phyloP scores from a whole-genome alignment of 2,888 invertebrate species.

The Halocaridina rubra region DNA sequence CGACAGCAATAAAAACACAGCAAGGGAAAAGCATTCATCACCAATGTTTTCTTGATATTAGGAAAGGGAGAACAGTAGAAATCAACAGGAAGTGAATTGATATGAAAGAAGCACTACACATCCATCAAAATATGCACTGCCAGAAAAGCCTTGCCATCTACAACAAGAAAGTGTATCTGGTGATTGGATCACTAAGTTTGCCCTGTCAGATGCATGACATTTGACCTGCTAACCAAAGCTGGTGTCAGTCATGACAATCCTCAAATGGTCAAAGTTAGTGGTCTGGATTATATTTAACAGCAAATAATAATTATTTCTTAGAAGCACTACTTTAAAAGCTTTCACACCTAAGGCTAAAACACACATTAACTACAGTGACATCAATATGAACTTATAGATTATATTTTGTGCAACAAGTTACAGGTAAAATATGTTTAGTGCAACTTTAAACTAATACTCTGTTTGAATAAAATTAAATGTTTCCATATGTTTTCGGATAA shows the following conservation, averaged over 20 bases:
- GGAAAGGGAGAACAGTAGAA: neutral
- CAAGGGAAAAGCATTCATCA: neutral
- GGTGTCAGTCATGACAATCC: too few species aligned
- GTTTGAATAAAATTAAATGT: constrained; percentile 4
- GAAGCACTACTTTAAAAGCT: constrained; percentile 20
- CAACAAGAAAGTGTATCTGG: neutral
- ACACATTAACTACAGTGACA: constrained; percentile 34
- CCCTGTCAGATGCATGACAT: neutral
- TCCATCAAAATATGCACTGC: constrained; percentile 2
- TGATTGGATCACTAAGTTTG: constrained; percentile 5
- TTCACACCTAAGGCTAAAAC: neutral
- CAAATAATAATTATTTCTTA: neutral
- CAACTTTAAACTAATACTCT: constrained; percentile 40
- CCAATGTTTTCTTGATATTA: neutral
- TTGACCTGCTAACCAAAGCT: too few species aligned
- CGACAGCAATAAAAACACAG: too few species aligned
- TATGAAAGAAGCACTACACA: neutral
- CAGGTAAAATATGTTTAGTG: constrained; percentile 11
- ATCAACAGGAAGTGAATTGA: constrained; percentile 4
- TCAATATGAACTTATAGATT: too few species aligned
- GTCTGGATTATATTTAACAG: neutral
- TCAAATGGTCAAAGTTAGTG: neutral
- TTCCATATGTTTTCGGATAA: neutral
- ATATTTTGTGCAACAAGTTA: too few species aligned
- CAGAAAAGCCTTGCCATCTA: constrained; percentile 30